Percentiles rank a stretch among this genome's conserved stretches.
phyloP scores from a whole-genome alignment of 2,113 vertebrate species.

The Ptyas mucosa region DNA sequence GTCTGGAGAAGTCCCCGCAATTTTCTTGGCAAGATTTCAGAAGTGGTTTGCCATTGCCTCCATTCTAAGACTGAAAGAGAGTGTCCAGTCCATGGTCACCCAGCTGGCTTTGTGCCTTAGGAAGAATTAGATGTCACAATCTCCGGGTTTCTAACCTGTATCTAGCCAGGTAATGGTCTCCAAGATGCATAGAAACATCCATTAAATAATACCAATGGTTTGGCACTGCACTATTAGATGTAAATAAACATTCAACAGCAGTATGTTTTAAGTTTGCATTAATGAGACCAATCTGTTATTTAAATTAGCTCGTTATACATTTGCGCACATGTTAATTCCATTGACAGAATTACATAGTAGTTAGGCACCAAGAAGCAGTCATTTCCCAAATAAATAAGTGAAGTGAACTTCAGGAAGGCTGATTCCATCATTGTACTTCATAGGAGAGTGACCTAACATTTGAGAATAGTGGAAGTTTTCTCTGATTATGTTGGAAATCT shows the following conservation, averaged over 20 bases:
- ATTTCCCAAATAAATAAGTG: background rate
- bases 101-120: background rate
- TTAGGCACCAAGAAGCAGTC: background rate
- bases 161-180: constrained; percentile 9
- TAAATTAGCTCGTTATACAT: background rate
- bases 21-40: background rate
- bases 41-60: background rate
- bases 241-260: constrained; percentile 41
- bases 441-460: background rate
- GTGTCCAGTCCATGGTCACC: background rate
- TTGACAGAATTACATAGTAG: background rate
- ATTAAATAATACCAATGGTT: constrained; percentile 17
- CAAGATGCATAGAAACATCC: constrained; percentile 39
- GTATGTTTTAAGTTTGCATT: constrained; percentile 51
- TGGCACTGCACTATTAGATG: background rate
- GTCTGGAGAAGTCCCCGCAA: background rate
- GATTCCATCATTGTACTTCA: background rate
- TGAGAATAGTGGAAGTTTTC: background rate
- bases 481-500: background rate
- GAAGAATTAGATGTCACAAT: background rate
- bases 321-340: background rate
- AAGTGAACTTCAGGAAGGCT: background rate
- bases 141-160: background rate
- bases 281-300: constrained; percentile 32
- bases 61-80: background rate